Evolutionary conservation across 2,113 vertebrate species (phyloP).

Genomic region (Crotophaga sulcirostris): DNA sequence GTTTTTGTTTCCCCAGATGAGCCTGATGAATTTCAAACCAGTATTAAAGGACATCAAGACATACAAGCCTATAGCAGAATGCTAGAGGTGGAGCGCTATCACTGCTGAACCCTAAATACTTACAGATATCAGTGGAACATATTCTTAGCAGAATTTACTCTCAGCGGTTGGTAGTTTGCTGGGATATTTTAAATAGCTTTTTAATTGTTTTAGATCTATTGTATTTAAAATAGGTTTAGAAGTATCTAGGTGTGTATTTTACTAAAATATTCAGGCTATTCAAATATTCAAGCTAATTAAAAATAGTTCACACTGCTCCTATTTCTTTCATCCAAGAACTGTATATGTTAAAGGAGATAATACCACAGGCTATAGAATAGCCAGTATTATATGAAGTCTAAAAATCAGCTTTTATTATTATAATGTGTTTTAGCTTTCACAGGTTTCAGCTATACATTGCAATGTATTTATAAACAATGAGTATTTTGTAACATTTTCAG

Average conservation of each 20-base stretch:
- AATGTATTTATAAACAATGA: conserved; percentile 43
- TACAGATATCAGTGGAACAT: background rate
- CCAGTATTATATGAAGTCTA: background rate
- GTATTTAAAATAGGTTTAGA: conserved; percentile 29
- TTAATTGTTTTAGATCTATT: conserved; percentile 3
- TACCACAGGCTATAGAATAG: background rate
- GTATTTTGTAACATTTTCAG: background rate
- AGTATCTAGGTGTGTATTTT: conserved; percentile 11
- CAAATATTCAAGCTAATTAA: conserved; percentile 40
- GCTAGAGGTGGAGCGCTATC: background rate
- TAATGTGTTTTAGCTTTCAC: background rate
- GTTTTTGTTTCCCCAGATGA: background rate
- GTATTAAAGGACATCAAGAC: background rate
- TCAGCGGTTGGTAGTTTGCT: background rate
- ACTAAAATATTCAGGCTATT: conserved; percentile 21
- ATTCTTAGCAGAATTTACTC: background rate
- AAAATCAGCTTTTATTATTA: conserved; percentile 7
- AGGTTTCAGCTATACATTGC: background rate
- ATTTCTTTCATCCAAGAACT: background rate
- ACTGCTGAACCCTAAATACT: background rate
- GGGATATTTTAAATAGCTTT: background rate
- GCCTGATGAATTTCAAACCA: background rate
- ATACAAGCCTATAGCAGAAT: background rate
- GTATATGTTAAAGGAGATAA: background rate
- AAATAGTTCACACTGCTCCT: background rate